A percentile compares a stretch with the other conserved stretches of the same genome.
These are phyloP conservation scores for Crotalus helleri DNA, from an alignment of 2,113 vertebrate species.

Conservation along the genomic window DNA sequence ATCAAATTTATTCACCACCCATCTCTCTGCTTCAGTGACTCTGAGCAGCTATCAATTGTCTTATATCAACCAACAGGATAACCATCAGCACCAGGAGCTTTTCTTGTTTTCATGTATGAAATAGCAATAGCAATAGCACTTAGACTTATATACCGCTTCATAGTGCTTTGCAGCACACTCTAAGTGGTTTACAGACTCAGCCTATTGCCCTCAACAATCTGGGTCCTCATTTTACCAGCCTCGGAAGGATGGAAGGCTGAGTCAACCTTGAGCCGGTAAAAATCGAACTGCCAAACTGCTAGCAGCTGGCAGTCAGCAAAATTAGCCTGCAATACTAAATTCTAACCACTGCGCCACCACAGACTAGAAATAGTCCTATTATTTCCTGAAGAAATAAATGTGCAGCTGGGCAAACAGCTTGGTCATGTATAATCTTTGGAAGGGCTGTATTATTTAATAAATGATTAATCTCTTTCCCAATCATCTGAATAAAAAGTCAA, in stretches of 20 bases:
- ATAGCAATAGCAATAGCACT: too few species aligned
- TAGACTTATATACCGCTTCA: too few species aligned
- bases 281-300: too few species aligned
- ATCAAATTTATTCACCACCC: background rate
- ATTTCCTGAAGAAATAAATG: background rate
- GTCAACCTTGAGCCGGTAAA: too few species aligned
- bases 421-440: background rate
- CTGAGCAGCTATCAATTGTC: background rate
- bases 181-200: too few species aligned
- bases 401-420: background rate
- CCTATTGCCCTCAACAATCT: too few species aligned
- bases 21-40: background rate
- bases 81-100: background rate
- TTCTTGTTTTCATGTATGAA: background rate
- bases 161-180: too few species aligned
- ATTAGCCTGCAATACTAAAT: too few species aligned
- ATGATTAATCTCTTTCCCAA: background rate
- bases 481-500: background rate
- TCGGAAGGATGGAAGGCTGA: too few species aligned
- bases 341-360: too few species aligned
- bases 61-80: background rate
- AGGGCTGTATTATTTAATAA: background rate
- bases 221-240: too few species aligned
- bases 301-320: too few species aligned
- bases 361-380: background rate